Evolutionary conservation across 1,140 invertebrate species (phyloP), one percentile per base, ranked within the genome.

Genomic region (Elymnias hypermnestra): DNA sequence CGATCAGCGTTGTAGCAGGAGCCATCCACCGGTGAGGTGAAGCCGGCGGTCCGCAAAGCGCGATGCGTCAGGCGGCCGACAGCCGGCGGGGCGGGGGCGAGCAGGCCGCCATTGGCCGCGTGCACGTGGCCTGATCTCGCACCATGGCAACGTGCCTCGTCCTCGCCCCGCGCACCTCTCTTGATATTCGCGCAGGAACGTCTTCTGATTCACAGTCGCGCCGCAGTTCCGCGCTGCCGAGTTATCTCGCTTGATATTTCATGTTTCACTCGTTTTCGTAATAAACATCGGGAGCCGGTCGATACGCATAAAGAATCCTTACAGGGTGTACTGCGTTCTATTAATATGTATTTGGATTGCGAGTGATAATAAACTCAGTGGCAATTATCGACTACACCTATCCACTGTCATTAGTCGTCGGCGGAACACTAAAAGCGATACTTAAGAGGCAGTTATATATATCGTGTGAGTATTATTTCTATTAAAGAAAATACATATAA

Each of bases 111-210:
- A 83, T 82, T 82, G 77, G 77, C 57, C 66, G 63, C 61, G 55
- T 60, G 73, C 77, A 82, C 77, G 77, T 82, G 77, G 77, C 75
- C 77, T 79, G 77, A 82, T 82, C 72, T 78, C 77, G 77, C 75
- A 78, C 77, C 77, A 82, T 82, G 69, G 72, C 74, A 82, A 82
- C 77, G 75, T 54, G 56, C 65, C 57, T 43, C 63, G 43, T 55
- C 61, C 65, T 35, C 56, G 19, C 54, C 26, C 55, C 61, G 52
- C 57, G 49, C 56, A 14, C 35, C 48, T 35, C 41, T 40, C 35
- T 45, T 26, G 26, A 57, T 53, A 62, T 61, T 59, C 56, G 61
- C 58, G 31, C 48, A 38, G 54, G 48, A 60, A 39, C 44, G 33
- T 37, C 49, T 49, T 38, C 43, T 46, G 49, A 57, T 41, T 49